These are phyloP conservation scores for Sipha flava DNA, from an alignment of 1,140 invertebrate genomes.

Conservation along the genomic window DNA sequence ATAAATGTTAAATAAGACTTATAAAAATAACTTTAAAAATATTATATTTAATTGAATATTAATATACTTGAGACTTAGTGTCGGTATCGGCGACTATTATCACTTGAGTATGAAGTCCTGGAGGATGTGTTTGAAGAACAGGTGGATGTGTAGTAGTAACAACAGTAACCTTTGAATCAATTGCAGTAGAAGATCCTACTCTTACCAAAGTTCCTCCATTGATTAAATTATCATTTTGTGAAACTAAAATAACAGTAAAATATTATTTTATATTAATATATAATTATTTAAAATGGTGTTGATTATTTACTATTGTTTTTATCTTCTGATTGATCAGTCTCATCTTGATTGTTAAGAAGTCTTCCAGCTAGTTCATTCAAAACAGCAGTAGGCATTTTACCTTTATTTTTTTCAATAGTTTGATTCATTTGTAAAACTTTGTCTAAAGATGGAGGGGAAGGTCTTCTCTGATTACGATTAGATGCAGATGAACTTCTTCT, in stretches of 20 bases:
- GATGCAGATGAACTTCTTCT: slow-evolving; percentile 39
- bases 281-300: background rate
- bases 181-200: slow-evolving; percentile 19
- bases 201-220: slow-evolving; percentile 25
- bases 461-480: slow-evolving; percentile 39
- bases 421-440: slow-evolving; percentile 34
- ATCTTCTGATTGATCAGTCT: background rate
- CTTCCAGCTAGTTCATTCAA: background rate
- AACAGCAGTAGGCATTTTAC: background rate
- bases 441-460: slow-evolving; percentile 39
- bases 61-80: slow-evolving; percentile 54
- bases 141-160: slow-evolving; percentile 67
- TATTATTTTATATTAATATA: background rate
- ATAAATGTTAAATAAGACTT: too few relatives aligned
- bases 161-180: slow-evolving; percentile 54
- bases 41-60: background rate
- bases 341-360: background rate
- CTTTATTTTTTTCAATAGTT: slow-evolving; percentile 16
- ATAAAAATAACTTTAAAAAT: slow-evolving; percentile 42
- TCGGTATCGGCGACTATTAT: slow-evolving; percentile 67
- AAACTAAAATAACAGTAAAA: background rate
- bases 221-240: slow-evolving; percentile 12
- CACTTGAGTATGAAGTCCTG: slow-evolving; percentile 50
- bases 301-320: background rate
- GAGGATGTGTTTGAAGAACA: slow-evolving; percentile 47